Conservation (phyloP, 2,888 invertebrate species). For the Tribolium freemani region DNA sequence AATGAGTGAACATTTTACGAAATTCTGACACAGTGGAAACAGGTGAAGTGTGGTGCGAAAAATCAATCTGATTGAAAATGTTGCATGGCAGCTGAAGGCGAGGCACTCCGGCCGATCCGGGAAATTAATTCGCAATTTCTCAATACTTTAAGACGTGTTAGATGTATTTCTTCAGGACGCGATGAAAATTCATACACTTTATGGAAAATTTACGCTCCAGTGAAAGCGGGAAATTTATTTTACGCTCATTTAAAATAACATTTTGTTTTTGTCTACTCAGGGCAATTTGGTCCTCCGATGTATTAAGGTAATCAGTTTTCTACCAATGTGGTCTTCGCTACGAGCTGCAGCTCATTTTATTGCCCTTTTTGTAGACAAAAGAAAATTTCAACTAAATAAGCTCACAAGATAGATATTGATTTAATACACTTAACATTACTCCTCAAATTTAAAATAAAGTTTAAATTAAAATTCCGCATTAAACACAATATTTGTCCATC, state of each 20-base stretch:
- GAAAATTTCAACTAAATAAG: background rate
- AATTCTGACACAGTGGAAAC: background rate
- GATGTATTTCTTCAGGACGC: background rate
- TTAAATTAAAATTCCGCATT: no score
- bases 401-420: no score
- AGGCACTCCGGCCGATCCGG: background rate
- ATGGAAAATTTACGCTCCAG: background rate
- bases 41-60: background rate
- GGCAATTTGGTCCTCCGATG: constrained; percentile 18
- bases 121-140: background rate
- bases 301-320: constrained; percentile 32
- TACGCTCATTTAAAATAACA: constrained; percentile 26
- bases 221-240: constrained; percentile 24
- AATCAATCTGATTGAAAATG: background rate
- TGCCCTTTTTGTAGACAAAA: background rate
- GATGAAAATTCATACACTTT: background rate
- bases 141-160: constrained; percentile 5
- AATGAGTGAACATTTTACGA: constrained; percentile 3
- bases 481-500: no score
- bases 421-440: no score
- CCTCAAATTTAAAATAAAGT: no score
- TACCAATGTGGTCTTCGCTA: constrained; percentile 11
- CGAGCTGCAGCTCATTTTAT: constrained; percentile 1
- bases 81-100: background rate
- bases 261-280: constrained; percentile 29